phyloP scores from a whole-genome alignment of 1,140 invertebrate genomes.

The Tetramorium parvispinum region DNA sequence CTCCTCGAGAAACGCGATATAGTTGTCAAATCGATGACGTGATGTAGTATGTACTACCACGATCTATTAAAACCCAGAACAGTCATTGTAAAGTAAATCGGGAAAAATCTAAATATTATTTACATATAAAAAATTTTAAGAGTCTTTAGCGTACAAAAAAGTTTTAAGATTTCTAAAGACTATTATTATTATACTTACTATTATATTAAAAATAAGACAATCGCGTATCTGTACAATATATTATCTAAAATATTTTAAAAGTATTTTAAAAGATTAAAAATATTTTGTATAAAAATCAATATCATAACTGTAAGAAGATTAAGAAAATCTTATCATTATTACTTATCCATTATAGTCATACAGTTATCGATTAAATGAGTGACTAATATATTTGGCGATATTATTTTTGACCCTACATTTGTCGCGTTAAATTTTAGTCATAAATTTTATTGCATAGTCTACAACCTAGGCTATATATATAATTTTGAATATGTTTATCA shows the following conservation, averaged over 20 bases:
- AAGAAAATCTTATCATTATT: neutral
- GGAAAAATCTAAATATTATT: neutral
- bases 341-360: neutral
- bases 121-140: neutral
- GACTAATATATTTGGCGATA: neutral
- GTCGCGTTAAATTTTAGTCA: too few relatives aligned
- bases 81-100: neutral
- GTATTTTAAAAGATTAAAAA: neutral
- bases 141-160: neutral
- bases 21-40: slow-evolving; percentile 33
- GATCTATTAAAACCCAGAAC: neutral
- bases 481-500: too few relatives aligned
- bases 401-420: neutral
- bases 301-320: neutral
- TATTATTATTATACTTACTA: neutral
- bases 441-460: too few relatives aligned
- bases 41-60: neutral
- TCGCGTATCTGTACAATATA: too few relatives aligned
- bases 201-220: too few relatives aligned
- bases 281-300: neutral
- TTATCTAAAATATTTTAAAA: neutral
- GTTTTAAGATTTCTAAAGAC: neutral
- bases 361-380: neutral
- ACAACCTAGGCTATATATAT: too few relatives aligned
- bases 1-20: slow-evolving; percentile 8